phyloP scores from a whole-genome alignment of 1,140 invertebrate species.

The Pygmarrhopalites habei region DNA sequence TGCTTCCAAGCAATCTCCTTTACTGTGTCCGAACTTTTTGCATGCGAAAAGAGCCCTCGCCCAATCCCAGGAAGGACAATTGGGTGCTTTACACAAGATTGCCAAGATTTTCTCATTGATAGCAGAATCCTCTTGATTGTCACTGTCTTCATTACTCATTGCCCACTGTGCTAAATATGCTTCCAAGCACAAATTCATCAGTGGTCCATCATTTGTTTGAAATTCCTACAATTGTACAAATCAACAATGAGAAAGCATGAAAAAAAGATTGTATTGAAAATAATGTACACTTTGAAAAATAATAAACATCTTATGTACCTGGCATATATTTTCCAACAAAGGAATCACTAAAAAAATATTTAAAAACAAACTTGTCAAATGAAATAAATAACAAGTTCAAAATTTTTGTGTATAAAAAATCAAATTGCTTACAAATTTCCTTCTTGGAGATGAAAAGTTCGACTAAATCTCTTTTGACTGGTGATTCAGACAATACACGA shows the following conservation, averaged over 20 bases:
- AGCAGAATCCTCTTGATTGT: slow-evolving; percentile 18
- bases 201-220: slow-evolving; percentile 30
- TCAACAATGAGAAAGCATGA: not conserved
- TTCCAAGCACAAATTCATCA: slow-evolving; percentile 38
- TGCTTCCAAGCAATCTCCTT: slow-evolving; percentile 32
- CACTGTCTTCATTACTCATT: slow-evolving; percentile 17
- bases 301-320: slow-evolving; percentile 14
- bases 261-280: not conserved
- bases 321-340: slow-evolving; percentile 36
- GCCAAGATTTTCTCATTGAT: slow-evolving; percentile 34
- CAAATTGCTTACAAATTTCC: too few species aligned
- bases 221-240: slow-evolving; percentile 27
- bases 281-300: too few species aligned
- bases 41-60: slow-evolving; percentile 36
- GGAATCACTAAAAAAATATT: too few species aligned
- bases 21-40: too few species aligned
- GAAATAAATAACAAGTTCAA: too few species aligned
- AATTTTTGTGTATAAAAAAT: too few species aligned
- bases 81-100: slow-evolving; percentile 32
- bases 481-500: slow-evolving; percentile 26
- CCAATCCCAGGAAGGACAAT: slow-evolving; percentile 39
- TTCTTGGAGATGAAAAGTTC: slow-evolving; percentile 37
- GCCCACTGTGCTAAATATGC: slow-evolving; percentile 33
- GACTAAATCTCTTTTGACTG: slow-evolving; percentile 35
- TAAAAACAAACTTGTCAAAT: too few species aligned